phyloP scores from a whole-genome alignment of 2,113 vertebrate genomes.

The Pimephales promelas region DNA sequence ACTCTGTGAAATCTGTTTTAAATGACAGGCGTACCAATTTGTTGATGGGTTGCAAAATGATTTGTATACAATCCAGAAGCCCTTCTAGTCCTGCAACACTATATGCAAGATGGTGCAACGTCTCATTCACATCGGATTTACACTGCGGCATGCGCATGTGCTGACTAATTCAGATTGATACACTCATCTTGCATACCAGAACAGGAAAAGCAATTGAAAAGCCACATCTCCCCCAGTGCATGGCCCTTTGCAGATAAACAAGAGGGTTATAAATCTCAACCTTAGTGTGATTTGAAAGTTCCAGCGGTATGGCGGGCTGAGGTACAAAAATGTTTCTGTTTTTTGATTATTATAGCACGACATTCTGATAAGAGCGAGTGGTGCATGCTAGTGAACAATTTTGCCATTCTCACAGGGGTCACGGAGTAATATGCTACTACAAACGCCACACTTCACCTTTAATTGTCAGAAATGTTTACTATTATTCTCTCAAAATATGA shows the following conservation, averaged over 20 bases:
- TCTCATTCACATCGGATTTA: neutral
- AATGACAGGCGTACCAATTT: neutral
- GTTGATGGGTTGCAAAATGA: constrained; percentile 27
- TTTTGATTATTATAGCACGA: neutral
- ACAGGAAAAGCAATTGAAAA: constrained; percentile 22
- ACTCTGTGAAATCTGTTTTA: constrained; percentile 41
- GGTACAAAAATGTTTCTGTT: neutral
- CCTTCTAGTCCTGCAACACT: neutral
- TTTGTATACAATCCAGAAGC: neutral
- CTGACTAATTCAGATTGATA: constrained; percentile 24
- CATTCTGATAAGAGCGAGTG: neutral
- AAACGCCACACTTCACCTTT: neutral
- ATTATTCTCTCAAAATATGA: neutral
- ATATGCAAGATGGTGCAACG: constrained; percentile 2
- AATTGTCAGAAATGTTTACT: neutral
- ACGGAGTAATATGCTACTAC: neutral
- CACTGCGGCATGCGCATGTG: neutral
- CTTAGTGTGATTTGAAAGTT: neutral
- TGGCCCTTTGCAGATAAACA: constrained; percentile 29
- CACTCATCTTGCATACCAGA: constrained; percentile 1
- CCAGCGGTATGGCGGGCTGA: neutral
- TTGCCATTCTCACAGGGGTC: neutral
- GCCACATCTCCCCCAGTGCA: neutral
- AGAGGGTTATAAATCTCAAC: constrained; percentile 20
- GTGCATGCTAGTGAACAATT: neutral